Base-by-base conservation (phyloP, 2,113 vertebrate species). In the Todiramphus saurophagus region DNA sequence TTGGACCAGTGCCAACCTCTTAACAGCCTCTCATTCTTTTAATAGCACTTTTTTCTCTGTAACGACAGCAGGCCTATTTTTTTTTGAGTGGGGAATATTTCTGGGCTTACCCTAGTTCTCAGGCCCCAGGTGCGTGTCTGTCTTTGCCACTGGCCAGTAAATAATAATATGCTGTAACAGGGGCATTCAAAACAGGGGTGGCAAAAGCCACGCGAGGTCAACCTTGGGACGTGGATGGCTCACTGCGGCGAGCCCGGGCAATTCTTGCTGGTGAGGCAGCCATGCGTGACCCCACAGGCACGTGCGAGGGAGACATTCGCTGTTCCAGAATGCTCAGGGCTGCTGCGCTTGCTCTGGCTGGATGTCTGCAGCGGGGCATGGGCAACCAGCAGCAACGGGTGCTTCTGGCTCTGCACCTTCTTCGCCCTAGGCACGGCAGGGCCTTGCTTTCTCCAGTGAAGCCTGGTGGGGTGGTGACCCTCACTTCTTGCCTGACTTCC, bases 71-170 rank as follows among this genome's bases (percentile, higher is more conserved):
- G 64, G 24, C 19, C 14, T 44, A 23, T 84, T 73, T 92, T 73
- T 87, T 74, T 91, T 77, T 90, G 44, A 46, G 41, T 55, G 91
- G 91, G 67, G 68, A 87, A 87, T 94, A 89, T 83, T 93, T 94
- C 83, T 94, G 91, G 80, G 31, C 51, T 94, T 95, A 94, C 64
- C 91, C 94, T 78, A 91, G 20, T 46, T 70, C 50, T 87, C 31
- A 50, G 41, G 53, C 60, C 41, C 68, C 88, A 94, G 60, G 44
- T 85, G 64, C 5, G 0, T 8, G 27, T 60, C 59, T 62, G 51
- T 76, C 70, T 78, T 60, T 90, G 66, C 58, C 89, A 53, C 44
- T 70, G 76, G 46, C 55, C n/a, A 51, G 35, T 83, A 74, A 86
- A 83, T 74, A 74, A 62, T 30, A 94, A 41, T 27, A 48, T 1